Base-by-base conservation (phyloP, 2,113 vertebrate species). In the Neolamprologus sp. region DNA sequence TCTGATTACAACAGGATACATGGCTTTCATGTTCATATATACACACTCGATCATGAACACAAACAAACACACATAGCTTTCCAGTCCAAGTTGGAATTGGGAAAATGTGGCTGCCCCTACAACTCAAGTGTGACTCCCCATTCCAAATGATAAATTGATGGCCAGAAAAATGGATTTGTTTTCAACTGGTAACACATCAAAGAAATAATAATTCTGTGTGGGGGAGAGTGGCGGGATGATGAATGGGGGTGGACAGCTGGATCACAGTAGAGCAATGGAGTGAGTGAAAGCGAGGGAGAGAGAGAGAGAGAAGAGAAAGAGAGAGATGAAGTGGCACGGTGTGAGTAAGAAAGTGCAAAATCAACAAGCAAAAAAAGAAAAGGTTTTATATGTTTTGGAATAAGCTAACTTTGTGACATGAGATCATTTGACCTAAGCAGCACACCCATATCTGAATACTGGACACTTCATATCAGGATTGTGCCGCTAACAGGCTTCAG, bases 151-250 rank as follows among this genome's bases (percentile, higher is more conserved):
- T 97, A 95, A 96, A 97, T 96, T 96, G 96, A 96, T 92, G 94
- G 95, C 94, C 95, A 95, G 94, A 94, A 91, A 97, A 97, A 96
- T 96, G 93, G 96, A 97, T 97, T 97, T 97, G 96, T 97, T 97
- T 97, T 96, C 95, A 96, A 96, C 95, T 95, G 95, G 95, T 96
- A 96, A 96, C 96, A 96, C 95, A 96, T 96, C 95, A 96, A 96
- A 96, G 95, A 96, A 96, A 97, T 95, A 96, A 96, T 96, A 96
- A 97, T 97, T 97, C 94, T 94, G 94, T 94, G 92, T 79, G 92
- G 94, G 93, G 93, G 93, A 93, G 94, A 93, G 94, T 95, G 95
- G 94, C 86, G 91, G 93, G 88, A 96, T 96, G 96, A 96, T 96
- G 95, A 96, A 96, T 96, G 94, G 93, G 93, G 90, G 75, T 91